phyloP scores from a whole-genome alignment of 2,797 vertebrate genomes.

The Girardinus metallicus region DNA sequence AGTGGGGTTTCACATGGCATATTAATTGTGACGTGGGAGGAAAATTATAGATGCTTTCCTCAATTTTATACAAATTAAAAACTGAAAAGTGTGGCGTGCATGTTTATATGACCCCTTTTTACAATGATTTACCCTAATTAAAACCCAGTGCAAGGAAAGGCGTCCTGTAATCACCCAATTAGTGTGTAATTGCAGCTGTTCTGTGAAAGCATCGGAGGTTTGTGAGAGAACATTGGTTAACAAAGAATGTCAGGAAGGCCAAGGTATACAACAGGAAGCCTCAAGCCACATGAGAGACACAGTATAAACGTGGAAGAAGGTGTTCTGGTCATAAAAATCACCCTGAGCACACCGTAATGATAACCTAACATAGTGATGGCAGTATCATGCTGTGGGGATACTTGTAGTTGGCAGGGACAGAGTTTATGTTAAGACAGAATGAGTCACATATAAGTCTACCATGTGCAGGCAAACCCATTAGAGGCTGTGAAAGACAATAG shows the following conservation, averaged over 20 bases:
- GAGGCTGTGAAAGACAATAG: neutral
- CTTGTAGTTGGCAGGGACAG: neutral
- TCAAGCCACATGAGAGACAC: neutral
- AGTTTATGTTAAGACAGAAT: neutral
- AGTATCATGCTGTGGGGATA: neutral
- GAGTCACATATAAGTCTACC: neutral
- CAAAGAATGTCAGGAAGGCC: neutral
- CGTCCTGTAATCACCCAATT: neutral
- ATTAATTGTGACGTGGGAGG: neutral
- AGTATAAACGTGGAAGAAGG: neutral
- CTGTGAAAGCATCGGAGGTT: neutral
- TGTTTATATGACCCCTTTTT: neutral
- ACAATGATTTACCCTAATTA: neutral
- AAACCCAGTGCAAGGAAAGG: neutral
- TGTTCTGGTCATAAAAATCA: neutral
- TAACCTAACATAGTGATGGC: neutral
- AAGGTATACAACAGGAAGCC: neutral
- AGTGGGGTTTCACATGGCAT: neutral
- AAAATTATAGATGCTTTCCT: neutral
- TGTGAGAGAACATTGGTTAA: neutral
- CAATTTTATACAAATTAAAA: neutral
- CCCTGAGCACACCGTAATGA: neutral
- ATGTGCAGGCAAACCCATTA: neutral
- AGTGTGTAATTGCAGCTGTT: neutral
- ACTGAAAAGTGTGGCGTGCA: neutral